These are phyloP conservation scores for Tragelaphus buxtoni DNA, from an alignment of 2,113 vertebrate genomes.

Conservation along the genomic window DNA sequence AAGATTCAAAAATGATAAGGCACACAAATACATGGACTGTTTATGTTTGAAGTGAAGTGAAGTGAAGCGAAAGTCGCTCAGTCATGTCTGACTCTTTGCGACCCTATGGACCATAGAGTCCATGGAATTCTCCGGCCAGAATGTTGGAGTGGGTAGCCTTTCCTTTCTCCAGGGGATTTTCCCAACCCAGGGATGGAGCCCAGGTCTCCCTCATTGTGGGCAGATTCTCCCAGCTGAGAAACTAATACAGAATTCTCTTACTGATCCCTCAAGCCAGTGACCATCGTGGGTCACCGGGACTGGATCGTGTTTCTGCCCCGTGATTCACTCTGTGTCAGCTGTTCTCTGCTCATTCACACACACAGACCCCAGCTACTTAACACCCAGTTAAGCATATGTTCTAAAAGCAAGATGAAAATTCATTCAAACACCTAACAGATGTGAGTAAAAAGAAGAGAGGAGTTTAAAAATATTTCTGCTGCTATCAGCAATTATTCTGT, in stretches of 20 bases:
- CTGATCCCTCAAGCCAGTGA: slow-evolving; percentile 58
- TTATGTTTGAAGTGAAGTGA: slow-evolving; percentile 47
- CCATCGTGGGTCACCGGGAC: slow-evolving; percentile 46
- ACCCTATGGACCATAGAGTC: neutral
- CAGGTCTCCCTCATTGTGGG: neutral
- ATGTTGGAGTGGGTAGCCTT: neutral
- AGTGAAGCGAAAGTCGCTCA: neutral
- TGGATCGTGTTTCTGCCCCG: slow-evolving; percentile 58
- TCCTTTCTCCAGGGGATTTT: neutral
- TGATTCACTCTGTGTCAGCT: slow-evolving; percentile 57
- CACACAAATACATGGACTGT: slow-evolving; percentile 43
- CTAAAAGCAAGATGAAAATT: slow-evolving; percentile 73
- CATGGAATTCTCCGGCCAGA: neutral
- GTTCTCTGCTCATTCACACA: slow-evolving; percentile 58
- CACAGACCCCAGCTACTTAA: slow-evolving; percentile 33
- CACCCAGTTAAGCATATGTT: slow-evolving; percentile 56
- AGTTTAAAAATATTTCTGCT: slow-evolving; percentile 69
- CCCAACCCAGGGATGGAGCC: neutral
- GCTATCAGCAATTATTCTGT: slow-evolving; percentile 63
- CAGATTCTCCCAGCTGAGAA: neutral
- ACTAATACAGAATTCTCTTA: slow-evolving; percentile 67
- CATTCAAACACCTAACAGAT: slow-evolving; percentile 64
- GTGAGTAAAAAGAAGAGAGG: slow-evolving; percentile 50
- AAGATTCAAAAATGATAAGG: slow-evolving; percentile 64
- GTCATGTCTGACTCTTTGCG: neutral